These are phyloP conservation scores for Temnothorax ravouxi DNA, from an alignment of 2,888 invertebrate genomes.

Conservation along the genomic window DNA sequence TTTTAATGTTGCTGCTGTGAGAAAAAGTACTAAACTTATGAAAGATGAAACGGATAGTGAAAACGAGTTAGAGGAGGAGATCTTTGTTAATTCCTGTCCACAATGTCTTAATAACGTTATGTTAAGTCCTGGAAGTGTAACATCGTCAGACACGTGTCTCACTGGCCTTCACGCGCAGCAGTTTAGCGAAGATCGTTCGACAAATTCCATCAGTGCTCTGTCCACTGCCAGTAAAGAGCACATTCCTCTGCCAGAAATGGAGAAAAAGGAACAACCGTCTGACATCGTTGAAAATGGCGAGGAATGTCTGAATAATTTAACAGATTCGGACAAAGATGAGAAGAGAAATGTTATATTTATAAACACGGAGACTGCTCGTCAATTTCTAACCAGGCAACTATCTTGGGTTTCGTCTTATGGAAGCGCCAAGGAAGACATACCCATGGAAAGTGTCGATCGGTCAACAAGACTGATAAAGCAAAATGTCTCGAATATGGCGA, in stretches of 20 bases:
- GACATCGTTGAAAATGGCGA: constrained; percentile 70
- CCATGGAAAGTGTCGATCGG: constrained; percentile 90
- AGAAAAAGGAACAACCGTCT: constrained; percentile 58
- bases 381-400: constrained; percentile 91
- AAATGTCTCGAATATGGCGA: constrained; percentile 92
- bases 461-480: constrained; percentile 91
- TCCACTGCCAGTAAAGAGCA: constrained; percentile 87
- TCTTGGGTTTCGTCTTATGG: constrained; percentile 90
- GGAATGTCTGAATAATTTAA: constrained; percentile 60
- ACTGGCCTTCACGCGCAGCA: constrained; percentile 89
- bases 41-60: constrained; percentile 87
- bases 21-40: constrained; percentile 87
- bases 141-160: constrained; percentile 90
- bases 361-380: constrained; percentile 93
- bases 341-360: constrained; percentile 91
- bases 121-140: constrained; percentile 86
- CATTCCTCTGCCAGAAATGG: constrained; percentile 52
- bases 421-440: constrained; percentile 89
- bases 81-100: constrained; percentile 90
- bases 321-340: constrained; percentile 81
- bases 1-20: constrained; percentile 92
- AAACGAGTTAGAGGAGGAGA: constrained; percentile 89
- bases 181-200: constrained; percentile 88
- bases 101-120: constrained; percentile 87
- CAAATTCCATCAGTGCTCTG: constrained; percentile 88